Evolutionary conservation across 2,113 vertebrate genomes (phyloP), one percentile per base, ranked within the genome.

Genomic region (Microtus ochrogaster): DNA sequence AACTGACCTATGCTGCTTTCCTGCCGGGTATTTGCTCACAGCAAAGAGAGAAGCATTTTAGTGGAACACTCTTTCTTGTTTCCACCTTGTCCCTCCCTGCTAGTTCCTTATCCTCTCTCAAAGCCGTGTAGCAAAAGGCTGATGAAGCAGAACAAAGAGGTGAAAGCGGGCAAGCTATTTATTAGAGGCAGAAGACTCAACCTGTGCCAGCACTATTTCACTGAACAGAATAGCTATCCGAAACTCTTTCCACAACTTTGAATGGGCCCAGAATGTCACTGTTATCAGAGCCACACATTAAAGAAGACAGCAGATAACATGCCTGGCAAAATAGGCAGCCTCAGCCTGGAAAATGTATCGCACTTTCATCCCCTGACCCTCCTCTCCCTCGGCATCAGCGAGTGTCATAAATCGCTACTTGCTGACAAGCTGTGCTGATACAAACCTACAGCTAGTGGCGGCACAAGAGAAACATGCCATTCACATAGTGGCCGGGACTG

Each of bases 81-180:
- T 85, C 41, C 52, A 5, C 63, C 52, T 84, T 89, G 70, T 95
- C 65, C 36, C 91, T 94, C 76, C 68, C 30, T 72, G 73, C 11
- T 58, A 65, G 39, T 94, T 93, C 95, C 76, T 94, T 96, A 96
- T 96, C 68, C 91, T 90, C 91, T 93, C 89, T 89, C 95, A 89
- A 96, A 96, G 93, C 72, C 58, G 85, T 87, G 96, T 61, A 61
- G 7, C 81, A 66, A 44, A 73, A 0, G 49, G 28, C 73, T 73
- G 90, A 52, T 24, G 55, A 86, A 90, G 91, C 70, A 73, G 22
- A 95, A 90, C n/a, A 21, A 83, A 77, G 68, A 85, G 83, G 79
- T 72, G 87, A 82, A 24, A 5, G 0, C 2, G 79, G 55, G 6
- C 55, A 82, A 96, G 89, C 13, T 68, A 19, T 97, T 78, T 83